Percentiles rank a stretch among this genome's conserved stretches.
Evolutionary conservation across 1,140 invertebrate genomes (phyloP).

Genomic region (Steinernema feltiae): DNA sequence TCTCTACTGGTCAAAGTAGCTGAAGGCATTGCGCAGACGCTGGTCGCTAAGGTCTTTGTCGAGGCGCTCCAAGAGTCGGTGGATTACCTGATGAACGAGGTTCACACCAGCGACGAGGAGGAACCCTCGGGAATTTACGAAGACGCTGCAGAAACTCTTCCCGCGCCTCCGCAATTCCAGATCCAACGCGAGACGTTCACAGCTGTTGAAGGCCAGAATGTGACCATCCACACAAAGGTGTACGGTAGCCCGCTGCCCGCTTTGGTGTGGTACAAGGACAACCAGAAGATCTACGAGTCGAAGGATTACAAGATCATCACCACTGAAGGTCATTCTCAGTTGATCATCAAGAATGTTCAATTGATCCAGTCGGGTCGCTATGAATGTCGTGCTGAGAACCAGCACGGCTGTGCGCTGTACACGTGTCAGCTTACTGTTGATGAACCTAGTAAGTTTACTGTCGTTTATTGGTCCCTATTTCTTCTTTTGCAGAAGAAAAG

Average conservation of each 20-base stretch:
- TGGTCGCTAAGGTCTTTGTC: slow-evolving; percentile 51
- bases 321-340: slow-evolving; percentile 34
- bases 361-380: slow-evolving; percentile 32
- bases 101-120: slow-evolving; percentile 25
- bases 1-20: slow-evolving; percentile 53
- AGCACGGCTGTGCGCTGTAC: slow-evolving; percentile 39
- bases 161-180: slow-evolving; percentile 40
- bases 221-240: slow-evolving; percentile 41
- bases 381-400: slow-evolving; percentile 37
- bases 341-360: slow-evolving; percentile 36
- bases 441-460: slow-evolving; percentile 13
- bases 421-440: slow-evolving; percentile 29
- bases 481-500: neutral
- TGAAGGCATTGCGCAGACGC: slow-evolving; percentile 43
- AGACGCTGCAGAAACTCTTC: slow-evolving; percentile 8
- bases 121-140: neutral
- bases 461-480: neutral
- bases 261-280: slow-evolving; percentile 39
- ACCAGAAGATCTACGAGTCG: slow-evolving; percentile 27
- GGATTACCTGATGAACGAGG: neutral
- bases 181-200: slow-evolving; percentile 36
- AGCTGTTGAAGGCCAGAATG: slow-evolving; percentile 29
- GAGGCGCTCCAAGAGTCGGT: slow-evolving; percentile 45
- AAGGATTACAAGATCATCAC: slow-evolving; percentile 25
- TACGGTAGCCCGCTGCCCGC: slow-evolving; percentile 36